Percentiles rank a stretch among this genome's conserved stretches.
phyloP scores from a whole-genome alignment of 1,140 invertebrate genomes.

The Heliconius congener region DNA sequence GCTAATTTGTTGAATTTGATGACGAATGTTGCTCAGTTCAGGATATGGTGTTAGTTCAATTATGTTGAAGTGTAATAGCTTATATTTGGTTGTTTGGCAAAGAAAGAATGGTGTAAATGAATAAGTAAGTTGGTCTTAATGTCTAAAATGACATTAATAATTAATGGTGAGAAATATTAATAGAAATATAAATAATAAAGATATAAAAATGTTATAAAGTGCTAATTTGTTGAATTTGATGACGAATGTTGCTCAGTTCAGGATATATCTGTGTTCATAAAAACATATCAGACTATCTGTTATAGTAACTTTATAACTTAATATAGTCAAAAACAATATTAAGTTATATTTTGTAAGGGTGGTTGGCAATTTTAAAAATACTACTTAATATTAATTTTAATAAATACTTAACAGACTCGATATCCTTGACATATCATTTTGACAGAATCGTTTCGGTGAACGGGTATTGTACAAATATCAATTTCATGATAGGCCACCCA shows the following conservation, averaged over 20 bases:
- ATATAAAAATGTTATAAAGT: neutral
- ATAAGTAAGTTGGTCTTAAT: neutral
- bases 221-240: neutral
- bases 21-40: neutral
- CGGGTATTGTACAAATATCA: conserved; percentile 42
- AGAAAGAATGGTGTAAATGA: neutral
- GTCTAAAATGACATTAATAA: no score
- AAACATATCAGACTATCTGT: neutral
- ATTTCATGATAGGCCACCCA: conserved; percentile 58
- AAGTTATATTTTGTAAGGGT: neutral
- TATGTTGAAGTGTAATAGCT: neutral
- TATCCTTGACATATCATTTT: conserved; percentile 36
- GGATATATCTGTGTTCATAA: neutral
- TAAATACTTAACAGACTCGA: neutral
- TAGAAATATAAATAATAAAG: no score
- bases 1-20: neutral
- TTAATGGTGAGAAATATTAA: no score
- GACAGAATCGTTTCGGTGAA: conserved; percentile 33
- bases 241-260: neutral
- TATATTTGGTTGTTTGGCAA: neutral
- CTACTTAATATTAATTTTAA: neutral
- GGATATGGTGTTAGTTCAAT: neutral
- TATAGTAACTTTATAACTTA: neutral
- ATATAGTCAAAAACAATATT: neutral
- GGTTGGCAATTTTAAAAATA: neutral